These are phyloP conservation scores for Cololabis saira DNA, from an alignment of 2,113 vertebrate genomes.

Conservation along the genomic window DNA sequence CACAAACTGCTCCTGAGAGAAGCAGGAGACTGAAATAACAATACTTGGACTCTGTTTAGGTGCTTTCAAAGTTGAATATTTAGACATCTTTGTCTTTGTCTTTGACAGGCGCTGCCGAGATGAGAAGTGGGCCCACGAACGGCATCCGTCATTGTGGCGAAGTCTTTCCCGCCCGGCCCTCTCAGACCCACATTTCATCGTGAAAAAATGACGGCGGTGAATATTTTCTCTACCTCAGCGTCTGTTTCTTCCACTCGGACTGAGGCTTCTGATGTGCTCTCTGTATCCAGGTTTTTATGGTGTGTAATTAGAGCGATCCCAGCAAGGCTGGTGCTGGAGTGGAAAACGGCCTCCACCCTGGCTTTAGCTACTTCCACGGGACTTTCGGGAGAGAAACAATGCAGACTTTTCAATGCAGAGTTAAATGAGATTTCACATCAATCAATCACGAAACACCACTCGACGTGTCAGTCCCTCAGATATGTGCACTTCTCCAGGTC, in stretches of 20 bases:
- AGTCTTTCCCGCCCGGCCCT: constrained; percentile 2
- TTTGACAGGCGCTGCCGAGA: constrained; percentile 16
- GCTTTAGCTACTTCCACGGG: constrained; percentile 5
- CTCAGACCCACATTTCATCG: constrained; percentile 6
- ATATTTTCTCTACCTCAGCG: constrained; percentile 13
- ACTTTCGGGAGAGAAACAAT: no score
- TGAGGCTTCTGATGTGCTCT: constrained; percentile 5
- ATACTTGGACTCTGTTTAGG: no score
- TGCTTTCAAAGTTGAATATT: not conserved
- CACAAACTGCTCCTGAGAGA: no score
- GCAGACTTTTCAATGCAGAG: no score
- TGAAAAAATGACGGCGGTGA: constrained; percentile 5
- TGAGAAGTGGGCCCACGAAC: constrained; percentile 22
- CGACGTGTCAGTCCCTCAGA: no score
- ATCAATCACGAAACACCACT: no score
- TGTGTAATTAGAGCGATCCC: constrained; percentile 46
- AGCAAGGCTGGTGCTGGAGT: constrained; percentile 26
- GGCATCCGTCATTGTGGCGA: constrained; percentile 26
- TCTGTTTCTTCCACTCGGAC: constrained; percentile 34
- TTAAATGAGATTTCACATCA: no score
- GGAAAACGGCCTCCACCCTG: constrained; percentile 43
- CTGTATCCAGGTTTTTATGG: constrained; percentile 17
- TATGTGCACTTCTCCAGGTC: no score
- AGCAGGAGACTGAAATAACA: no score
- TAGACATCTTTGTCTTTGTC: constrained; percentile 8